Evolutionary conservation across 2,797 vertebrate species (phyloP).

Genomic region (Melanogrammus aeglefinus): DNA sequence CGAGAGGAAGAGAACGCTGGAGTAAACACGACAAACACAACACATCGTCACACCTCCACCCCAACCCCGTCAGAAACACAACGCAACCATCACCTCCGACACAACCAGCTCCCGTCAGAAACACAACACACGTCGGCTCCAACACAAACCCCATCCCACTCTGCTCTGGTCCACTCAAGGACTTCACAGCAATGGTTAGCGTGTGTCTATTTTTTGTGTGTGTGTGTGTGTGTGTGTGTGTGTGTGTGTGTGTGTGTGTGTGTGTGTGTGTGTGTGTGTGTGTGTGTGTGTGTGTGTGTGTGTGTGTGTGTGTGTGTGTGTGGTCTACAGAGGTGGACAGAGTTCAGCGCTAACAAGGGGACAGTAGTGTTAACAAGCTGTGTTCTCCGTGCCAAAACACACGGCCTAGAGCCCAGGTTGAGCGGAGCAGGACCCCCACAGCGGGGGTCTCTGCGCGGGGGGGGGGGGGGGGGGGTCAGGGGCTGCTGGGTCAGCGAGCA

Average conservation of each 20-base stretch:
- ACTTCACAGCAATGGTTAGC: too few species aligned
- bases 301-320: not conserved
- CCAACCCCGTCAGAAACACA: not conserved
- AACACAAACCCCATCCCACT: not conserved
- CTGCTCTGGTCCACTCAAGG: not conserved
- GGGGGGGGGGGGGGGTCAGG: too few species aligned
- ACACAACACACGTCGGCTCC: too few species aligned
- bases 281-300: too few species aligned
- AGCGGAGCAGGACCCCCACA: not conserved
- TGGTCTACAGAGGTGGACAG: not conserved
- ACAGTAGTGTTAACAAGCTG: not conserved
- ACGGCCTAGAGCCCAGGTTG: not conserved
- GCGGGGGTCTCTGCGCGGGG: too few species aligned
- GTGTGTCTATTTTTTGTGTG: too few species aligned
- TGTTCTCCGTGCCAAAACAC: not conserved
- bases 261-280: too few species aligned
- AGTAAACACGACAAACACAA: not conserved
- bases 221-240: too few species aligned
- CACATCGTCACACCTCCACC: not conserved
- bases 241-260: too few species aligned
- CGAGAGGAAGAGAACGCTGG: constrained; percentile 16
- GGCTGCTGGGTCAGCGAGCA: too few species aligned
- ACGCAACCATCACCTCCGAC: not conserved
- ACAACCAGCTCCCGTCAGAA: too few species aligned
- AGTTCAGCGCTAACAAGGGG: not conserved